phyloP scores from a whole-genome alignment of 2,113 vertebrate genomes.

The Chelonoidis abingdonii region DNA sequence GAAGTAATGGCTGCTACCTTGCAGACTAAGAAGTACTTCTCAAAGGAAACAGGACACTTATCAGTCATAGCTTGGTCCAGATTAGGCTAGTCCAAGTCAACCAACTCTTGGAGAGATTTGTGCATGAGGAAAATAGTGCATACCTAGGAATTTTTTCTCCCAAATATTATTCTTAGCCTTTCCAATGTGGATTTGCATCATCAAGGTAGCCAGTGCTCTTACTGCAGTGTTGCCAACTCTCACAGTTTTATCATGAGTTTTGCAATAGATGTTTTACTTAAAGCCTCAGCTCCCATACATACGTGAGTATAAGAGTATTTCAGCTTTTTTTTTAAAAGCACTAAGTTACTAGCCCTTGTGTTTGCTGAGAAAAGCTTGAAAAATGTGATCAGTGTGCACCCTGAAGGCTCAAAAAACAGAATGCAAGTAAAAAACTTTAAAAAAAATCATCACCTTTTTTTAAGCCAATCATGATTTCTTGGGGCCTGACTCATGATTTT shows the following conservation, averaged over 20 bases:
- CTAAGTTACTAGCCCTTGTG: neutral
- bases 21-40: neutral
- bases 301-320: neutral
- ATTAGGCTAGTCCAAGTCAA: neutral
- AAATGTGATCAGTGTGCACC: too few species aligned
- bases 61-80: neutral
- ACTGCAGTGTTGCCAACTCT: rapidly evolving
- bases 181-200: too few species aligned
- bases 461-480: too few species aligned
- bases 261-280: neutral
- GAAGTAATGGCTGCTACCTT: neutral
- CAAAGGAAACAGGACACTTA: neutral
- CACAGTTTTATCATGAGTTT: neutral
- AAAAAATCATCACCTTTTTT: too few species aligned
- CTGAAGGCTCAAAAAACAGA: too few species aligned
- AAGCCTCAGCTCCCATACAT: neutral
- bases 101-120: neutral
- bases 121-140: neutral
- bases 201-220: neutral
- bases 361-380: neutral
- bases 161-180: too few species aligned
- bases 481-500: too few species aligned
- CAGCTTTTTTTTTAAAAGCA: neutral
- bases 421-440: too few species aligned
- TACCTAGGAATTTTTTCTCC: neutral